Base-by-base conservation (phyloP, 2,113 vertebrate species). In the Leucosticte australis region DNA sequence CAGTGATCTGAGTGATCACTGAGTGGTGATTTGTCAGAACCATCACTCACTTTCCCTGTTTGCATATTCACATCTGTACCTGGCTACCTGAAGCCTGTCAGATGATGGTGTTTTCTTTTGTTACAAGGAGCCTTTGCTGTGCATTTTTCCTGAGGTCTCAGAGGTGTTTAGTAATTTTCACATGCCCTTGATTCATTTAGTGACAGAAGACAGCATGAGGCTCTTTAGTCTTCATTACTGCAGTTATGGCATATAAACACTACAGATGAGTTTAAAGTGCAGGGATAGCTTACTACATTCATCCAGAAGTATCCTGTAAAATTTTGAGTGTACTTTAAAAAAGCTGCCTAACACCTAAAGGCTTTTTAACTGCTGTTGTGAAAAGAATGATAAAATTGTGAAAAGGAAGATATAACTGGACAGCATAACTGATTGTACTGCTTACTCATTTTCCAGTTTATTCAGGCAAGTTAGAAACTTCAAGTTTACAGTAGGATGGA, bases 271-370 rank as follows among this genome's bases (percentile, higher is more conserved):
- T 90, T 88, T 82, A 35, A 96, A 95, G 83, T 74, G n/a, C 44
- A 89, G 55, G 70, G 81, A 78, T 92, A 92, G 85, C 87, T 96
- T 95, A 63, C 82, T 95, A 42, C 76, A 77, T 95, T 92, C 83
- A 94, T 96, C 88, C 81, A 85, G 93, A 97, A 97, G 89, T 94
- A 92, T 95, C 94, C 83, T 8, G 33, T 97, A 95, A 98, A 97
- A 97, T 93, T 90, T 83, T 94, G 92, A 95, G 84, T 96, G 91
- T 96, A 92, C 82, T 94, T 95, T 82, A 65, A 94, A 96, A 97
- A 86, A 85, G 76, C 93, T 83, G 59, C 50, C 52, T 96, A 91
- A 77, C 27, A 68, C 83, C 92, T 96, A 93, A 96, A 97, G 91
- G 60, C 70, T 94, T 96, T 97, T 97, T 89, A 95, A 95, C 87